Evolutionary conservation across 1,140 invertebrate genomes (phyloP).

Genomic region (Microplitis demolitor): DNA sequence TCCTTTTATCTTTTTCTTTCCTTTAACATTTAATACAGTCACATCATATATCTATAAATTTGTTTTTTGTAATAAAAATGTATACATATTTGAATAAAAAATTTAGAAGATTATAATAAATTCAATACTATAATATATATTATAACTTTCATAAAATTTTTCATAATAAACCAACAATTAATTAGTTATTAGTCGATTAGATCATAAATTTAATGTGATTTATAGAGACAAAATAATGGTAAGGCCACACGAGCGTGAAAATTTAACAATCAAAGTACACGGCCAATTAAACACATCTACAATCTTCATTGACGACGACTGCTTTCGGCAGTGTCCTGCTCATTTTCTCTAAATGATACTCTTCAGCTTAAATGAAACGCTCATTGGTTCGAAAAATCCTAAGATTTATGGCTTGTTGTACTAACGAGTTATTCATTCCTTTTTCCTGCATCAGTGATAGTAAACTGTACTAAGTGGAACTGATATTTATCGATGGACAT

Average conservation of each 20-base stretch:
- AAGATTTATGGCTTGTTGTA: background rate
- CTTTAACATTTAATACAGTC: slow-evolving; percentile 8
- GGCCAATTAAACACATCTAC: background rate
- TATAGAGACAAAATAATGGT: background rate
- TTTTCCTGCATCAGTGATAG: background rate
- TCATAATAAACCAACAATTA: no score
- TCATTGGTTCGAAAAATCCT: background rate
- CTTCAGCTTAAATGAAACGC: background rate
- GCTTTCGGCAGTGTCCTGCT: background rate
- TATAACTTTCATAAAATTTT: no score
- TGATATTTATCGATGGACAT: background rate
- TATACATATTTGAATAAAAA: background rate
- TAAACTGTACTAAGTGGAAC: background rate
- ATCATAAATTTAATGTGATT: background rate
- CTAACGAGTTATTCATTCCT: background rate
- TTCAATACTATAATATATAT: no score
- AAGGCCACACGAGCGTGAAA: slow-evolving; percentile 1
- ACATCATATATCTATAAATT: slow-evolving; percentile 4
- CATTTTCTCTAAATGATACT: background rate
- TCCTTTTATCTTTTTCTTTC: slow-evolving; percentile 11
- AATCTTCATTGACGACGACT: background rate
- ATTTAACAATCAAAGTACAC: background rate
- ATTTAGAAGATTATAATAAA: background rate
- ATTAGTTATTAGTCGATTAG: background rate
- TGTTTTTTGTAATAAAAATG: background rate